These are phyloP conservation scores for Leptura quadrifasciata DNA, from an alignment of 2,888 invertebrate species.

Conservation along the genomic window DNA sequence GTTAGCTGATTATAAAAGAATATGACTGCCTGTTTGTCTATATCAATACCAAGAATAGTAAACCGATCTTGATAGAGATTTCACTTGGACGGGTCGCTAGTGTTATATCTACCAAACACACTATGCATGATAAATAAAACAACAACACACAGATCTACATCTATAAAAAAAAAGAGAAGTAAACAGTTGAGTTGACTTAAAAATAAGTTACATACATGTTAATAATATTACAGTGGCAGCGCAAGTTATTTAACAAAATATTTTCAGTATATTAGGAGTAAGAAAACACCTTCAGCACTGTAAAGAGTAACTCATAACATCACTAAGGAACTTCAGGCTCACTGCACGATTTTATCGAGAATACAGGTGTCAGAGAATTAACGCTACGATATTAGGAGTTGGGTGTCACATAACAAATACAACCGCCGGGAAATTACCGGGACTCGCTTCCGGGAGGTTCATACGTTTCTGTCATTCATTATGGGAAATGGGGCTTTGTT, in stretches of 20 bases:
- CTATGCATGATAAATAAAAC: too few species aligned
- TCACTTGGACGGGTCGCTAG: too few species aligned
- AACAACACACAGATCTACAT: too few species aligned
- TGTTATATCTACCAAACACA: too few species aligned
- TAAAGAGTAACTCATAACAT: neutral
- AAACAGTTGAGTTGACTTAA: too few species aligned
- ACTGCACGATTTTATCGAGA: neutral
- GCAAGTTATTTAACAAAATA: neutral
- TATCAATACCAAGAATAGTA: too few species aligned
- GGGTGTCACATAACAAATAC: conserved; percentile 65
- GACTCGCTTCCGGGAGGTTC: conserved; percentile 57
- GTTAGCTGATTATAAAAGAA: too few species aligned
- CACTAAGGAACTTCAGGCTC: neutral
- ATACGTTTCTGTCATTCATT: conserved; percentile 62
- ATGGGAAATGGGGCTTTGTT: conserved; percentile 49
- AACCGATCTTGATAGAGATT: too few species aligned
- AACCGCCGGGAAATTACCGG: conserved; percentile 66
- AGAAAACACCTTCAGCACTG: neutral
- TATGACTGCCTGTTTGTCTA: too few species aligned
- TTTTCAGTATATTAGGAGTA: neutral
- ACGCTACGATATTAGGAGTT: conserved; percentile 57
- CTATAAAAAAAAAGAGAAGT: too few species aligned
- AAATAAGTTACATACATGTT: too few species aligned
- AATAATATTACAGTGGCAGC: too few species aligned
- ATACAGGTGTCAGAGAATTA: conserved; percentile 64